phyloP scores from a whole-genome alignment of 1,140 invertebrate species.

The Temnothorax longispinosus region DNA sequence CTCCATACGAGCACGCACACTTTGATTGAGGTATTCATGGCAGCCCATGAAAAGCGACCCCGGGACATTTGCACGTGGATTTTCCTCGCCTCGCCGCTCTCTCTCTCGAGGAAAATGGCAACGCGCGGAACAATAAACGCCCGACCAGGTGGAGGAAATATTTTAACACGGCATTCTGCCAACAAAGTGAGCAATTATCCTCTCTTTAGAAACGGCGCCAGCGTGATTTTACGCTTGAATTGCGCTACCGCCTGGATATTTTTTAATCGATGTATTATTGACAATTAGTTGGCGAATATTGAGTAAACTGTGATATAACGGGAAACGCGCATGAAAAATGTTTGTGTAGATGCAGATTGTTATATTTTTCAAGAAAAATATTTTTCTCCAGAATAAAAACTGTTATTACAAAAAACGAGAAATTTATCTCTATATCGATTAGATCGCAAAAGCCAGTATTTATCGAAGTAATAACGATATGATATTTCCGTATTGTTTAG shows the following conservation, averaged over 20 bases:
- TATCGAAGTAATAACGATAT: slow-evolving; percentile 16
- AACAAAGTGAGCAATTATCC: slow-evolving; percentile 68
- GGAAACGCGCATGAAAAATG: background rate
- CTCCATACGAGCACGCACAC: background rate
- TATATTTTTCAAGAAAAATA: slow-evolving; percentile 7
- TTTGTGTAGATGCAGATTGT: background rate
- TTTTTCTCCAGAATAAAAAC: background rate
- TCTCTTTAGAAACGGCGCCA: slow-evolving; percentile 44
- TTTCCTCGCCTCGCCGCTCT: slow-evolving; percentile 41
- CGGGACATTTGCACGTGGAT: slow-evolving; percentile 60
- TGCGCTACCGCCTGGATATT: background rate
- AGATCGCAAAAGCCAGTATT: background rate
- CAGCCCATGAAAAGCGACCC: slow-evolving; percentile 55
- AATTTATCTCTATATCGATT: slow-evolving; percentile 22
- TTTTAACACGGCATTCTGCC: slow-evolving; percentile 60
- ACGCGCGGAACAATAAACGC: slow-evolving; percentile 75
- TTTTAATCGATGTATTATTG: slow-evolving; percentile 44
- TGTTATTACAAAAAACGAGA: background rate
- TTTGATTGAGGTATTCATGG: slow-evolving; percentile 73
- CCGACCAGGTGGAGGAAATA: slow-evolving; percentile 66
- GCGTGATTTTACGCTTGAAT: slow-evolving; percentile 35
- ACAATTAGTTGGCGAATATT: slow-evolving; percentile 27
- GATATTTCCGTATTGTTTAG: slow-evolving; percentile 9
- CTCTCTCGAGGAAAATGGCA: slow-evolving; percentile 64
- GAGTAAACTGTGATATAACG: background rate